Conservation (phyloP, 2,797 vertebrate species). For the Falco concolor region DNA sequence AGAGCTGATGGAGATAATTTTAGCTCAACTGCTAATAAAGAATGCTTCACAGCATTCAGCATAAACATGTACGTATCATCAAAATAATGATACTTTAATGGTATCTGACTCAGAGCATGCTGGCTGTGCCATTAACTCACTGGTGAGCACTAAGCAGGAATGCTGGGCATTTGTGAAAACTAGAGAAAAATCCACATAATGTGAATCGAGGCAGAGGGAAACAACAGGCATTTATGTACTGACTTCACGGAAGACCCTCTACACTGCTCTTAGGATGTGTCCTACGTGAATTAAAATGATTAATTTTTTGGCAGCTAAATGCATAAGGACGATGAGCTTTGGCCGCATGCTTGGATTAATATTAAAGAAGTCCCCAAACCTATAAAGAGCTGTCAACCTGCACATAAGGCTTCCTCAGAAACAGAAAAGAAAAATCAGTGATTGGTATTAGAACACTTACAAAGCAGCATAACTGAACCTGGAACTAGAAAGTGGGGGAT, state of each 20-base stretch:
- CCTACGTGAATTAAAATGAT: neutral
- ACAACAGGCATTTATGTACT: neutral
- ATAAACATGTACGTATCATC: neutral
- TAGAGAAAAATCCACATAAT: neutral
- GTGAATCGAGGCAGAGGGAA: neutral
- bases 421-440: neutral
- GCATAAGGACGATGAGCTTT: neutral
- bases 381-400: neutral
- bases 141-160: neutral
- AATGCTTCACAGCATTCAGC: neutral
- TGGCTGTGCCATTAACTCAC: neutral
- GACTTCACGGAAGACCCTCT: neutral
- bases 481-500: neutral
- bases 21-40: neutral
- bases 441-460: neutral
- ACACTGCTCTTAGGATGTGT: neutral
- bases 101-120: neutral
- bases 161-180: neutral
- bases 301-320: neutral
- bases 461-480: neutral
- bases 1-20: neutral
- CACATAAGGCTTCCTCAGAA: neutral
- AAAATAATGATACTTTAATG: neutral
- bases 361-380: neutral
- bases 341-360: neutral